Base-by-base conservation (phyloP, 2,888 invertebrate genomes). In the Endomychus coccineus region DNA sequence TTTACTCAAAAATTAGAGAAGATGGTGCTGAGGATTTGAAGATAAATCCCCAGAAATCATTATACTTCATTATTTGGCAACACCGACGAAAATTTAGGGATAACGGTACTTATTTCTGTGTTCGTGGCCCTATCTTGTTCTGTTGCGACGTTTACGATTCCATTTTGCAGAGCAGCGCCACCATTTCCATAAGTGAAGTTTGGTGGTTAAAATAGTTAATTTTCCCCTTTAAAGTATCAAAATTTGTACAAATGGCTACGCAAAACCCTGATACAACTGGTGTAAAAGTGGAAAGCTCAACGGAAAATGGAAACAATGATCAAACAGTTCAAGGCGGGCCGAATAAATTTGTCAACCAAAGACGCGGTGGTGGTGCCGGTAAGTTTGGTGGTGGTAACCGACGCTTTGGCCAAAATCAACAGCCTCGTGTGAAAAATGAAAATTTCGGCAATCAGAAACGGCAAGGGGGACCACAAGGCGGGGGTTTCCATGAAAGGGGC, bases 241-340 rank as follows among this genome's bases (percentile, higher is more conserved):
- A n/a, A n/a, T n/a, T n/a, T n/a, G n/a, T n/a, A n/a, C n/a, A 24
- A 34, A 48, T 48, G 48, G 42, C 48, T 29, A 28, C 39, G 2
- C 45, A 41, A 28, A 46, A 40, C 33, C 41, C 47, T 6, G 47
- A 47, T 16, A 42, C 47, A 7, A 39, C 47, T 6, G 40, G 39
- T 15, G 35, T 23, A 2, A 49, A 48, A 30, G 46, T 40, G 3
- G 49, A 49, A 32, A 46, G 45, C 37, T 45, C 44, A 10, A 44
- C 39, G 12, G 36, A 42, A 39, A 27, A 36, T 16, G 32, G 27
- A 17, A 28, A 36, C 17, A 10, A 14, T n/a, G 47, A 49, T 4
- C 38, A 33, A 27, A 28, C 9, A 5, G 45, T 54, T 61, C 65
- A 61, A 66, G 67, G 68, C 68, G 37, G 38, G 14, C 21, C 21